These are phyloP conservation scores for Manis pentadactyla DNA, from an alignment of 2,797 vertebrate genomes.

Conservation along the genomic window DNA sequence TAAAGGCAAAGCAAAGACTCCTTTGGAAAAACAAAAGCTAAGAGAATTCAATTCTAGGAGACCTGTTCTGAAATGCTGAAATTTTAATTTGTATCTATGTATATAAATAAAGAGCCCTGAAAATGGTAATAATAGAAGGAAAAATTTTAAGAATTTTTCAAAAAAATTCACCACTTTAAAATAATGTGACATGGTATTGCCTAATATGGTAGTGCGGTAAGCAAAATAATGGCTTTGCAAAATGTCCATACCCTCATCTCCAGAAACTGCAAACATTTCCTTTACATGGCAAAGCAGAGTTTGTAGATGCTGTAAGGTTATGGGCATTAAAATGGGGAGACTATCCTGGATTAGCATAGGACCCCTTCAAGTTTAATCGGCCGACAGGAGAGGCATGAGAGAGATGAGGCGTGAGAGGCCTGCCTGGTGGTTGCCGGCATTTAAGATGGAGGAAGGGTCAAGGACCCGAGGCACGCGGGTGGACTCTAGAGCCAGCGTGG, in stretches of 20 bases:
- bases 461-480: background rate
- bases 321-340: background rate
- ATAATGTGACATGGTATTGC: background rate
- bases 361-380: background rate
- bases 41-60: background rate
- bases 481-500: background rate
- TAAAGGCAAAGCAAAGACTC: background rate
- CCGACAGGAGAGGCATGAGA: background rate
- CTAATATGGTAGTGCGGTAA: fast-evolving
- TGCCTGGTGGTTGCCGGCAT: background rate
- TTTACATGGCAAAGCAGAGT: too few species aligned
- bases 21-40: background rate
- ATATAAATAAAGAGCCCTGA: background rate
- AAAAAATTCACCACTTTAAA: background rate
- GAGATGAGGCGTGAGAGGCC: background rate
- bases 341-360: background rate
- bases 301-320: background rate
- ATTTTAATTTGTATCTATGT: background rate
- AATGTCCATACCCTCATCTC: background rate
- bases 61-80: background rate
- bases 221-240: background rate
- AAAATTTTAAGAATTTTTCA: background rate
- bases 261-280: fast-evolving
- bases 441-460: background rate
- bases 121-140: background rate